phyloP scores from a whole-genome alignment of 1,140 invertebrate genomes.

The Lithobius niger region DNA sequence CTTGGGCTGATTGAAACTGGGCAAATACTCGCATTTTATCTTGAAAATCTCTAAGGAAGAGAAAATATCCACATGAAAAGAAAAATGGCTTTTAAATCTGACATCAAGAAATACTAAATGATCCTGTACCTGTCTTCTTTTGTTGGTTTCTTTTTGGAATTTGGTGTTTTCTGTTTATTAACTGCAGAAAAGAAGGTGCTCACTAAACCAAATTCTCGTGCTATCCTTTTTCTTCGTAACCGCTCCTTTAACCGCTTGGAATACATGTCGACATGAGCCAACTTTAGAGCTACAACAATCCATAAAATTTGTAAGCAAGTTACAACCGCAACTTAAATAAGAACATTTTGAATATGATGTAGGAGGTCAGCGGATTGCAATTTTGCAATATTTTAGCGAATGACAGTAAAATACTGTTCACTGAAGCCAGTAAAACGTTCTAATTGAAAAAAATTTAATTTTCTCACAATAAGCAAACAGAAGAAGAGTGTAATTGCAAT shows the following conservation, averaged over 20 bases:
- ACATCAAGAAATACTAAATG: too few species aligned
- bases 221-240: slow-evolving; percentile 70
- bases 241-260: slow-evolving; percentile 67
- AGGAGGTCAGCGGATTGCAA: too few species aligned
- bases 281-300: slow-evolving; percentile 43
- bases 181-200: slow-evolving; percentile 50
- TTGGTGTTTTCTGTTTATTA: slow-evolving; percentile 26
- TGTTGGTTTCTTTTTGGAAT: slow-evolving; percentile 44
- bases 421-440: too few species aligned
- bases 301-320: too few species aligned
- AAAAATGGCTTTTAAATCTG: too few species aligned
- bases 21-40: slow-evolving; percentile 70
- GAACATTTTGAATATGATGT: too few species aligned
- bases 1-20: slow-evolving; percentile 70
- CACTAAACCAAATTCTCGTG: slow-evolving; percentile 53
- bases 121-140: slow-evolving; percentile 68
- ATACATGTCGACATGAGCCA: slow-evolving; percentile 79
- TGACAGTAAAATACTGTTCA: too few species aligned
- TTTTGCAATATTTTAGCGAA: too few species aligned
- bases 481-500: too few species aligned
- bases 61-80: slow-evolving; percentile 5
- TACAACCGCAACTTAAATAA: too few species aligned
- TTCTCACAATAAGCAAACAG: too few species aligned
- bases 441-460: too few species aligned
- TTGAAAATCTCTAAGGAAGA: slow-evolving; percentile 31